phyloP scores from a whole-genome alignment of 2,113 vertebrate genomes.

The Mustela nigripes region DNA sequence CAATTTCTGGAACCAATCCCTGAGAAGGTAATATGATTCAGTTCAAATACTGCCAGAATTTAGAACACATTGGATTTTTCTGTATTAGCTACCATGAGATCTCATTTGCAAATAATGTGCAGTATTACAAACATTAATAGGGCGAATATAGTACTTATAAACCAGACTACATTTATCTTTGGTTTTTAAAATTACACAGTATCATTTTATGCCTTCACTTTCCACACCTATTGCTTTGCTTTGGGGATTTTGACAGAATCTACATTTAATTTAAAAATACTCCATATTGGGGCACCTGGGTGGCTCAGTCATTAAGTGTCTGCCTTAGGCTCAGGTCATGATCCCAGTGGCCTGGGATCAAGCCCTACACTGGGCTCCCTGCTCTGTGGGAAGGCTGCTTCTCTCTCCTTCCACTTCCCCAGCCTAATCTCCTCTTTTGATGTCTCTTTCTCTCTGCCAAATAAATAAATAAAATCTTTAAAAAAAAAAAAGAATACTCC shows the following conservation, averaged over 20 bases:
- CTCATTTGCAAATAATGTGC: not conserved
- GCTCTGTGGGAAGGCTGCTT: no score
- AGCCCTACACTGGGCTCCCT: no score
- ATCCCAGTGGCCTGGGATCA: no score
- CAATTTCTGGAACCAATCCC: not conserved
- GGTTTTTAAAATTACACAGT: not conserved
- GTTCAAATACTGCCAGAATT: slow-evolving; percentile 32
- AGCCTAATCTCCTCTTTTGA: no score
- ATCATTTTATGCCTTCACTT: slow-evolving; percentile 38
- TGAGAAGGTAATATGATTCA: slow-evolving; percentile 1
- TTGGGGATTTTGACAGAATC: not conserved
- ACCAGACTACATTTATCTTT: not conserved
- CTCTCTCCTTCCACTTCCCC: no score
- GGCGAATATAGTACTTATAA: not conserved
- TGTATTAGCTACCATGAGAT: slow-evolving; percentile 26
- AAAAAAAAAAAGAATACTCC: not conserved
- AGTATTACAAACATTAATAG: not conserved
- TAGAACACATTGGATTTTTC: not conserved
- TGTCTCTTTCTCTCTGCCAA: no score
- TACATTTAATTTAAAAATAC: not conserved
- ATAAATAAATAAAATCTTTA: no score
- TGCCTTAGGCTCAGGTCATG: no score
- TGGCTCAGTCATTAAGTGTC: no score
- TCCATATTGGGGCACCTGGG: no score
- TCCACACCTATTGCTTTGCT: not conserved